Percentiles rank a stretch among this genome's conserved stretches.
phyloP scores from a whole-genome alignment of 1,140 invertebrate species.

The Diplogasteroides magnus region DNA sequence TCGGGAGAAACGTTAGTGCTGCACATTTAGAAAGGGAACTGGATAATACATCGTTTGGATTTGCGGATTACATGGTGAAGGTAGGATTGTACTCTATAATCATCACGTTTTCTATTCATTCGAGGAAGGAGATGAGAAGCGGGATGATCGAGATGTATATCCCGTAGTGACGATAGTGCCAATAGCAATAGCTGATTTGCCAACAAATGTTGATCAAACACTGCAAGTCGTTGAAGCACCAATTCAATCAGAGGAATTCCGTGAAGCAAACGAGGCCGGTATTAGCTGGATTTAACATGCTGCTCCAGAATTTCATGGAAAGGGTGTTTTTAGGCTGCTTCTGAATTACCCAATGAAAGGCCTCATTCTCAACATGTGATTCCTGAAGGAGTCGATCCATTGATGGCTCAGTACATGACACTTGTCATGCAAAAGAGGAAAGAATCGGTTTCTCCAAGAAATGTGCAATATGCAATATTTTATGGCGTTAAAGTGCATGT shows the following conservation, averaged over 20 bases:
- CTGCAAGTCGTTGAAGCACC: no score
- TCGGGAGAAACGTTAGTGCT: background rate
- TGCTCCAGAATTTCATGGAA: background rate
- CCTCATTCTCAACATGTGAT: slow-evolving; percentile 1
- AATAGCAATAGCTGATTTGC: no score
- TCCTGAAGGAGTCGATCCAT: slow-evolving; percentile 13
- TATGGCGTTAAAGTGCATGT: no score
- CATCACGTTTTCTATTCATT: no score
- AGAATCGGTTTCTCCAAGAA: no score
- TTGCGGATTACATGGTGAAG: no score
- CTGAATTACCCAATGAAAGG: background rate
- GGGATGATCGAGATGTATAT: background rate
- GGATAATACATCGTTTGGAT: background rate
- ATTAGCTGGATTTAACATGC: background rate
- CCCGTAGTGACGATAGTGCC: no score
- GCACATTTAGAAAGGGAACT: background rate
- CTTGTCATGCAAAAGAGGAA: slow-evolving; percentile 4
- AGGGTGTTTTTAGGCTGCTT: background rate
- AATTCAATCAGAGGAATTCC: no score
- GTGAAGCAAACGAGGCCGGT: no score
- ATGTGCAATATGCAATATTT: no score
- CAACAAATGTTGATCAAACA: background rate
- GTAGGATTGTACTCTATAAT: no score
- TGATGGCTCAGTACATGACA: slow-evolving; percentile 19
- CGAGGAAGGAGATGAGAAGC: background rate